Base-by-base conservation (phyloP, 2,797 vertebrate genomes). In the Crenuchus spilurus region DNA sequence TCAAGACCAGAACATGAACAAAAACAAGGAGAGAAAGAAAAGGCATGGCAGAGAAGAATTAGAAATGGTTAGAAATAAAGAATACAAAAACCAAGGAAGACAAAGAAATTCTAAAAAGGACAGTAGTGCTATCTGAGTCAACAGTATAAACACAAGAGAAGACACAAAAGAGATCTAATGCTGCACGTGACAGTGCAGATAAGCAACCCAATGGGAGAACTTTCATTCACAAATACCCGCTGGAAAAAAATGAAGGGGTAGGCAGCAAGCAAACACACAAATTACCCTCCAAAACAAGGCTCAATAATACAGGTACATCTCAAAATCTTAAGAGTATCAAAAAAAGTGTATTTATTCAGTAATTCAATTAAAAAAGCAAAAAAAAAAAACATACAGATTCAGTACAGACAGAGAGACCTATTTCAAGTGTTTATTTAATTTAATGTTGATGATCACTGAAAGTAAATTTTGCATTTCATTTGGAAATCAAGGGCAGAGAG, bases 41-140 rank as follows among this genome's bases (percentile, higher is more conserved):
- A 86, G 76, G 85, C 84, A 86, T 89, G 91, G 90, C 81, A 92
- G 93, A 95, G 92, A 94, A 96, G 92, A 96, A 96, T 93, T 94
- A 96, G 94, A 96, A 94, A 93, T 93, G 93, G 92, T 97, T 96
- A 96, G 94, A 92, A 94, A 92, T 90, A 89, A 92, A 94, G 89
- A 93, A 89, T 87, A 84, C 82, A 86, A 79, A 91, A 86, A 87
- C 88, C 91, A 91, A 92, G 88, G 85, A 86, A 87, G 82, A 86
- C 86, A 91, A 81, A 48, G 31, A 81, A 87, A 88, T 82, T 83
- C 80, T 87, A 80, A 87, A 86, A 82, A 75, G 51, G 72, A 82
- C 87, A 83, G 84, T 71, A 84, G 83, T 84, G 76, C 78, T 76
- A 69, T 78, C 76, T 83, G 18, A 60, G 62, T 62, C 28, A 68